Percentiles rank a stretch among this genome's conserved stretches.
phyloP scores from a whole-genome alignment of 2,888 invertebrate genomes.

The Tipula lateralis region DNA sequence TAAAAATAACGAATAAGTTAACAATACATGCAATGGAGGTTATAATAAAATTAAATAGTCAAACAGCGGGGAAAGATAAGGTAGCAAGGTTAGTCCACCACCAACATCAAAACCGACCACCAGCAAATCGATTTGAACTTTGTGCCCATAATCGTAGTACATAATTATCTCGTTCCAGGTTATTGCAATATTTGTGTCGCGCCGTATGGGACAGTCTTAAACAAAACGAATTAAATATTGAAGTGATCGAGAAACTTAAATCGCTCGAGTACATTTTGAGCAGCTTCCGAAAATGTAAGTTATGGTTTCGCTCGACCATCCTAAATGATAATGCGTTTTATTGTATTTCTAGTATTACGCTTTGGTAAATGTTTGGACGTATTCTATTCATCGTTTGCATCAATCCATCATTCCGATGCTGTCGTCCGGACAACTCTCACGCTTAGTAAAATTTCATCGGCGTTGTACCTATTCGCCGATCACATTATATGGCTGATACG shows the following conservation, averaged over 20 bases:
- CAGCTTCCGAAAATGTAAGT: conserved; percentile 79
- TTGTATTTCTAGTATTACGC: conserved; percentile 61
- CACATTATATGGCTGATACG: conserved; percentile 81
- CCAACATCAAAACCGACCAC: not conserved
- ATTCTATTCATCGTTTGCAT: conserved; percentile 67
- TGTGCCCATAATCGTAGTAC: not conserved
- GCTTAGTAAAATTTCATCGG: conserved; percentile 71
- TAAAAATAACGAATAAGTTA: not conserved
- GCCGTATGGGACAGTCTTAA: conserved; percentile 73
- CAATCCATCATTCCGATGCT: conserved; percentile 67
- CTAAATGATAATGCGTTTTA: not conserved
- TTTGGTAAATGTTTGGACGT: conserved; percentile 81
- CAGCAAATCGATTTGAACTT: conserved; percentile 2
- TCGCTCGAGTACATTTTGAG: conserved; percentile 77
- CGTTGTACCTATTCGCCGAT: conserved; percentile 76
- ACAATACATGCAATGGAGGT: conserved; percentile 42
- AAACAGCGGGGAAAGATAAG: conserved; percentile 47
- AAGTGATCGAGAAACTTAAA: conserved; percentile 69
- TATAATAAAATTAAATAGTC: conserved; percentile 44
- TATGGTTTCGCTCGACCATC: not conserved
- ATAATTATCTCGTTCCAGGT: conserved; percentile 52
- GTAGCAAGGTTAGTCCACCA: conserved; percentile 45
- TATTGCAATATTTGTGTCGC: conserved; percentile 76
- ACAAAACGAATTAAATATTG: conserved; percentile 54
- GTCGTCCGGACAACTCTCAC: conserved; percentile 67